Percentiles rank a stretch among this genome's conserved stretches.
Conservation (phyloP, 2,888 invertebrate genomes). For the Leuctra nigra region DNA sequence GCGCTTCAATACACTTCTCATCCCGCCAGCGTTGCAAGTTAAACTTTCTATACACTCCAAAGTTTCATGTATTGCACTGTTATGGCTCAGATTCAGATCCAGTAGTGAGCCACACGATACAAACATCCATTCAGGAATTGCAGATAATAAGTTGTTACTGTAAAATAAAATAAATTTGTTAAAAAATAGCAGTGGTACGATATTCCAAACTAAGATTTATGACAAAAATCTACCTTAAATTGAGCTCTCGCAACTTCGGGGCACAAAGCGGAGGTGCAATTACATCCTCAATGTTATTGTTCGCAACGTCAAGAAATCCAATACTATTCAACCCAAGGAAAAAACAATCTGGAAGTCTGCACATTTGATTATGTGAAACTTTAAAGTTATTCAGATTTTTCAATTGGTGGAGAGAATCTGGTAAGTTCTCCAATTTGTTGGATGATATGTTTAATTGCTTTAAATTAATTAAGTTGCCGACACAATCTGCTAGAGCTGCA, state of each 20-base stretch:
- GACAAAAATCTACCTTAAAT: slow-evolving; percentile 7
- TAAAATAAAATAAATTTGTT: too few species aligned
- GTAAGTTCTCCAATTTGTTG: neutral
- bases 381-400: neutral
- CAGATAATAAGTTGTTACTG: neutral
- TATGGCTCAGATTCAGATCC: neutral
- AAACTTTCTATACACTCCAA: neutral
- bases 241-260: neutral
- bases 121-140: slow-evolving; percentile 3
- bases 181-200: too few species aligned
- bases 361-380: neutral
- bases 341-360: neutral
- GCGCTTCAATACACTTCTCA: neutral
- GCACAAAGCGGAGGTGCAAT: neutral
- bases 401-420: neutral
- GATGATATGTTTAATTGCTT: neutral
- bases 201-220: too few species aligned
- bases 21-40: neutral
- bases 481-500: neutral
- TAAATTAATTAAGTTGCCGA: neutral
- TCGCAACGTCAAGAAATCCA: neutral
- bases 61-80: neutral
- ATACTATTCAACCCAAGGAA: too few species aligned
- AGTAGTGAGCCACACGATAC: neutral
- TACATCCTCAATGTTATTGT: neutral